Conservation (phyloP, 2,797 vertebrate genomes). For the Semaprochilodus insignis region DNA sequence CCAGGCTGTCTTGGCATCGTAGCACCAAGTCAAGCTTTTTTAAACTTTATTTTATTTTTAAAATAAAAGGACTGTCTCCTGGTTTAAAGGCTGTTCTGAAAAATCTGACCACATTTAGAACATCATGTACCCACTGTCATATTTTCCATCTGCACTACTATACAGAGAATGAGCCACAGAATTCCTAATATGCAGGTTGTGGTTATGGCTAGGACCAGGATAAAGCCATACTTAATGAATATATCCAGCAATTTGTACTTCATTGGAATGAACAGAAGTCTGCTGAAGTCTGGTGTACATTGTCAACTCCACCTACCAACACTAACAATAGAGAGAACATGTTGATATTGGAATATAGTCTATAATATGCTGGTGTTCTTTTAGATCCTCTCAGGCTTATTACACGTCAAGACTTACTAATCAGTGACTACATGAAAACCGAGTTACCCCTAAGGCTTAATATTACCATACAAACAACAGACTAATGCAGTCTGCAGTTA, state of each 20-base stretch:
- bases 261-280: background rate
- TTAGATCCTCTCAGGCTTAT: too few relatives aligned
- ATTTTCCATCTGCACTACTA: too few relatives aligned
- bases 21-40: too few relatives aligned
- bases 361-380: too few relatives aligned
- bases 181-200: slow-evolving; percentile 6
- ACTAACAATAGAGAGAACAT: too few relatives aligned
- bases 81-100: background rate
- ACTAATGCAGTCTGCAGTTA: background rate
- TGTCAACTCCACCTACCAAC: too few relatives aligned
- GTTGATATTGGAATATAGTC: too few relatives aligned
- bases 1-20: too few relatives aligned
- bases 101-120: background rate
- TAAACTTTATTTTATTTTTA: background rate
- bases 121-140: background rate
- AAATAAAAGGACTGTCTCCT: background rate
- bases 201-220: background rate
- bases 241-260: background rate
- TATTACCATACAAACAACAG: background rate
- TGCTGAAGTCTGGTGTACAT: too few relatives aligned
- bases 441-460: background rate
- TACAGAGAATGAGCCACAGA: background rate
- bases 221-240: background rate
- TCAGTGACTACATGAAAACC: too few relatives aligned
- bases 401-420: too few relatives aligned